Evolutionary conservation across 1,140 invertebrate species (phyloP).

Genomic region (Conus ventricosus): DNA sequence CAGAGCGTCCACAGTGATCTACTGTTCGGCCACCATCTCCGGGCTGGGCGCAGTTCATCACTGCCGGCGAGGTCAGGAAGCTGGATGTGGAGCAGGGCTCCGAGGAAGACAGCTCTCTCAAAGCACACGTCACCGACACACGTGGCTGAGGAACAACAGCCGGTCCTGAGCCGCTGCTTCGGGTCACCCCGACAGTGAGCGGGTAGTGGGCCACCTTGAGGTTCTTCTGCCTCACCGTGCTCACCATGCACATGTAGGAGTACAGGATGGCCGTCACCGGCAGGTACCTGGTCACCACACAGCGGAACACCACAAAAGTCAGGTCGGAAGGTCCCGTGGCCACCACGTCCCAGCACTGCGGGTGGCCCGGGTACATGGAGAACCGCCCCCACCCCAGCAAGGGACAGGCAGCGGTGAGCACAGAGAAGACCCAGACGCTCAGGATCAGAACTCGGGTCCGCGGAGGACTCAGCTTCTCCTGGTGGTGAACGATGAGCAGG

Average conservation of each 20-base stretch:
- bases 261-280: slow-evolving; percentile 50
- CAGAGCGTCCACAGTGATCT: too few relatives aligned
- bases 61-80: too few relatives aligned
- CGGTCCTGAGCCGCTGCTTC: neutral
- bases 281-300: slow-evolving; percentile 37
- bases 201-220: slow-evolving; percentile 46
- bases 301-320: slow-evolving; percentile 38
- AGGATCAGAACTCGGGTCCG: slow-evolving; percentile 47
- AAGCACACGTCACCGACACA: too few relatives aligned
- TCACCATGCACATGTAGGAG: slow-evolving; percentile 46
- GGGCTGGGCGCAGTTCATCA: too few relatives aligned
- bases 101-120: too few relatives aligned
- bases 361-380: neutral
- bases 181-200: neutral
- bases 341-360: neutral
- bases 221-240: slow-evolving; percentile 49
- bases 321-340: neutral
- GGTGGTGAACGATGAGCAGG: slow-evolving; percentile 53
- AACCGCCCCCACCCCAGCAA: slow-evolving; percentile 52
- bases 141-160: neutral
- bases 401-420: slow-evolving; percentile 41
- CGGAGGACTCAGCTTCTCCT: slow-evolving; percentile 48
- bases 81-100: neutral
- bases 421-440: slow-evolving; percentile 42
- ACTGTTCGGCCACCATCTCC: too few relatives aligned